phyloP scores from a whole-genome alignment of 2,797 vertebrate species.

The Labeo calbasu region DNA sequence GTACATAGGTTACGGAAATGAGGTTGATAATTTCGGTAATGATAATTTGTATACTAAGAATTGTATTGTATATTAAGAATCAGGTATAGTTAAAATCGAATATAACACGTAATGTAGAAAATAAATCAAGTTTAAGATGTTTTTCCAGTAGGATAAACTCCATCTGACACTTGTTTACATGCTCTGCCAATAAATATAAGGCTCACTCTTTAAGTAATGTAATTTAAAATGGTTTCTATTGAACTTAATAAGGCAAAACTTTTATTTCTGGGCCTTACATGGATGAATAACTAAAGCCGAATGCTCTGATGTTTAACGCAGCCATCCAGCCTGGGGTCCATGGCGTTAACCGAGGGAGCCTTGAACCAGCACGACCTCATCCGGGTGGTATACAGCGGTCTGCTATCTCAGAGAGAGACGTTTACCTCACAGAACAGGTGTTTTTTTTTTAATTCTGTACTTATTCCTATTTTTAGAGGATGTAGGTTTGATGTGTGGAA shows the following conservation, averaged over 20 bases:
- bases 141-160: too few relatives aligned
- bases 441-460: not conserved
- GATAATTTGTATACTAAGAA: too few relatives aligned
- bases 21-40: too few relatives aligned
- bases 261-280: not conserved
- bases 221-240: not conserved
- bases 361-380: conserved; percentile 97
- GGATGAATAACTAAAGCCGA: not conserved
- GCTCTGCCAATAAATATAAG: not conserved
- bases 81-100: too few relatives aligned
- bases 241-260: too few relatives aligned
- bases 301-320: conserved; percentile 62
- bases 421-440: conserved; percentile 99
- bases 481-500: not conserved
- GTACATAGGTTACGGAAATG: too few relatives aligned
- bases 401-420: conserved; percentile 97
- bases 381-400: conserved; percentile 94
- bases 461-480: not conserved
- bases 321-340: conserved; percentile 96
- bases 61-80: too few relatives aligned
- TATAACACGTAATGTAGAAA: too few relatives aligned
- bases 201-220: not conserved
- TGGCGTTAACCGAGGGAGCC: conserved; percentile 96
- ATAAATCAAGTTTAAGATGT: too few relatives aligned
- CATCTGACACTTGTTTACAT: not conserved